phyloP scores from a whole-genome alignment of 2,888 invertebrate genomes.

The Drosophila cyrtoloma region DNA sequence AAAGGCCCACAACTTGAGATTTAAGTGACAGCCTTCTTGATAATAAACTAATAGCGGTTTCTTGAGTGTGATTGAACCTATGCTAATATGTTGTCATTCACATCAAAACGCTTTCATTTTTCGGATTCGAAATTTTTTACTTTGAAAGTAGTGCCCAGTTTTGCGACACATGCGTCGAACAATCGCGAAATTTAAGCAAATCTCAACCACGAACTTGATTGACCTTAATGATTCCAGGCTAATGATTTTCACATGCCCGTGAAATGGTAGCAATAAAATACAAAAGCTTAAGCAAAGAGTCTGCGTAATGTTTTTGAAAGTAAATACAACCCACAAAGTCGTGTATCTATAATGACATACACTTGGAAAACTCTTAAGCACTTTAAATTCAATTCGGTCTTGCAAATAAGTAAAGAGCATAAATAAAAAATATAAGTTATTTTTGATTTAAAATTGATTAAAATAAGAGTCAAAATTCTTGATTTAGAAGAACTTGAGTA shows the following conservation, averaged over 20 bases:
- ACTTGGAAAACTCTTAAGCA: no score
- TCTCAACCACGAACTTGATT: slow-evolving; percentile 58
- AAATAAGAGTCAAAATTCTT: background rate
- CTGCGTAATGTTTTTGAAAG: slow-evolving; percentile 62
- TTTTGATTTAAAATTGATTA: background rate
- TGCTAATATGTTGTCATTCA: slow-evolving; percentile 51
- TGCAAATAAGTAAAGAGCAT: background rate
- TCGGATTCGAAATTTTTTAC: slow-evolving; percentile 57
- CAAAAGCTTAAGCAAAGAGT: slow-evolving; percentile 15
- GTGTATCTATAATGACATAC: slow-evolving; percentile 38
- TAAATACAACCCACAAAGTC: slow-evolving; percentile 59
- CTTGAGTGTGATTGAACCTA: slow-evolving; percentile 39
- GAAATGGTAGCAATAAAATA: slow-evolving; percentile 67
- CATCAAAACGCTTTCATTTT: slow-evolving; percentile 60
- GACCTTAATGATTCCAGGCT: slow-evolving; percentile 73
- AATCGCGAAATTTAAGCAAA: slow-evolving; percentile 62
- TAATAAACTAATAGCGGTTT: slow-evolving; percentile 16
- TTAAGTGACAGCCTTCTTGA: slow-evolving; percentile 25
- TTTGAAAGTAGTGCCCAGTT: slow-evolving; percentile 33
- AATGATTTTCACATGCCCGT: slow-evolving; percentile 68
- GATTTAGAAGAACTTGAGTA: background rate
- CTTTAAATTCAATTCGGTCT: background rate
- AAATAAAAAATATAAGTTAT: background rate
- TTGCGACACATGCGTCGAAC: slow-evolving; percentile 56
- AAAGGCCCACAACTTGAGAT: slow-evolving; percentile 44